Evolutionary conservation across 1,140 invertebrate genomes (phyloP).

Genomic region (Pseudomyrmex pallidus): DNA sequence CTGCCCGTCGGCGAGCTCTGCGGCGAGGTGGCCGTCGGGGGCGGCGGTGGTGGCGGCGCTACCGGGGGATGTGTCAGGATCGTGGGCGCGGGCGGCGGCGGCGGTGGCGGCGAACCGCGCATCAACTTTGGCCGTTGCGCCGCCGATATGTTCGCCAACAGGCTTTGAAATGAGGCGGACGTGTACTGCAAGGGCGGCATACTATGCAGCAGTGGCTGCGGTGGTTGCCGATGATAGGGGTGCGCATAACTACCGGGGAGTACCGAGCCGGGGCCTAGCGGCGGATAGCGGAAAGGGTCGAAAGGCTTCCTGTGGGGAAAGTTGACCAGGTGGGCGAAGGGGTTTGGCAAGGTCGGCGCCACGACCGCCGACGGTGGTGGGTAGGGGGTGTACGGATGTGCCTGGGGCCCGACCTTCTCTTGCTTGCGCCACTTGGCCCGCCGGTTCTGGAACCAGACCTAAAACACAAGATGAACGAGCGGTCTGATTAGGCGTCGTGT

Average conservation of each 20-base stretch:
- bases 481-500: slow-evolving; percentile 53
- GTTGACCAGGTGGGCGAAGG: slow-evolving; percentile 91
- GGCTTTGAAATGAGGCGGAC: slow-evolving; percentile 91
- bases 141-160: slow-evolving; percentile 92
- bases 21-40: slow-evolving; percentile 79
- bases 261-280: slow-evolving; percentile 83
- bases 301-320: slow-evolving; percentile 91
- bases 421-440: slow-evolving; percentile 97
- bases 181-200: slow-evolving; percentile 89
- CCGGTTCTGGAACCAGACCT: slow-evolving; percentile 98
- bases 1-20: slow-evolving; percentile 79
- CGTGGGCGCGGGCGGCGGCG: slow-evolving; percentile 86
- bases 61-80: slow-evolving; percentile 80
- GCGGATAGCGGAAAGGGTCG: slow-evolving; percentile 90
- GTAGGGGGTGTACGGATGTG: slow-evolving; percentile 95
- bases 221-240: slow-evolving; percentile 87
- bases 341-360: slow-evolving; percentile 91
- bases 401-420: slow-evolving; percentile 96
- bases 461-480: slow-evolving; percentile 78
- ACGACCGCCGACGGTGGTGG: slow-evolving; percentile 87
- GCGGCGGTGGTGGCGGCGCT: slow-evolving; percentile 82
- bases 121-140: slow-evolving; percentile 86
- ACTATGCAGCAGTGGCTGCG: slow-evolving; percentile 87
- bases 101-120: slow-evolving; percentile 81
- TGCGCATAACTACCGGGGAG: slow-evolving; percentile 83